Conservation (phyloP, 2,113 vertebrate species). For the Cryptomyrus ogoouensis region DNA sequence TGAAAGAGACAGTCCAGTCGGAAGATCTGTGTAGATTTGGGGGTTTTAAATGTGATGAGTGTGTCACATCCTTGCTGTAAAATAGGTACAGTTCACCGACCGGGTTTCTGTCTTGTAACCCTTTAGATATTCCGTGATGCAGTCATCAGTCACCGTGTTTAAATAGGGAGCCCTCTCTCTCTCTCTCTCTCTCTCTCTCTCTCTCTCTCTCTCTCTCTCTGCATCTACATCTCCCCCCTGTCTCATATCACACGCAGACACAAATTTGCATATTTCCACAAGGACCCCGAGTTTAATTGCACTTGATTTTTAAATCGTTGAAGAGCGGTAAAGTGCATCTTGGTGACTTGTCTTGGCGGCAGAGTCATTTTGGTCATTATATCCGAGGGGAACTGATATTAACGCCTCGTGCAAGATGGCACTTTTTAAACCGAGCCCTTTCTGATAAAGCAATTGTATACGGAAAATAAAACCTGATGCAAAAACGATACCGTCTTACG, state of each 20-base stretch:
- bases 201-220: background rate
- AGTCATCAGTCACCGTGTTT: constrained; percentile 1
- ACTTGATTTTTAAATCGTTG: constrained; percentile 10
- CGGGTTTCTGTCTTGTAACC: background rate
- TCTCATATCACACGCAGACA: background rate
- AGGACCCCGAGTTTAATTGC: background rate
- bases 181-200: background rate
- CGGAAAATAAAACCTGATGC: background rate
- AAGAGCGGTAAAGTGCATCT: background rate
- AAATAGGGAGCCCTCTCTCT: background rate
- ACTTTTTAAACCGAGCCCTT: background rate
- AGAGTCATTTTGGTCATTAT: background rate
- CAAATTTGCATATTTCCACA: constrained; percentile 6
- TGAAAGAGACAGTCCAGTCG: background rate
- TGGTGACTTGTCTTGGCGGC: background rate
- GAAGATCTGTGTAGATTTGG: background rate
- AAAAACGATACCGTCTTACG: constrained; percentile 8
- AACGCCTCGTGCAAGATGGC: background rate
- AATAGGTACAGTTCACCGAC: background rate
- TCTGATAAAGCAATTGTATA: background rate
- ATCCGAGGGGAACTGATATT: background rate
- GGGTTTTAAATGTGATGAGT: background rate
- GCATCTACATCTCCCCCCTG: background rate
- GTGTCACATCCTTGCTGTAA: background rate
- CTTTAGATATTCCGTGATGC: background rate